Evolutionary conservation across 2,888 invertebrate species (phyloP), one percentile per base, ranked within the genome.

Genomic region (Protophormia terraenovae): DNA sequence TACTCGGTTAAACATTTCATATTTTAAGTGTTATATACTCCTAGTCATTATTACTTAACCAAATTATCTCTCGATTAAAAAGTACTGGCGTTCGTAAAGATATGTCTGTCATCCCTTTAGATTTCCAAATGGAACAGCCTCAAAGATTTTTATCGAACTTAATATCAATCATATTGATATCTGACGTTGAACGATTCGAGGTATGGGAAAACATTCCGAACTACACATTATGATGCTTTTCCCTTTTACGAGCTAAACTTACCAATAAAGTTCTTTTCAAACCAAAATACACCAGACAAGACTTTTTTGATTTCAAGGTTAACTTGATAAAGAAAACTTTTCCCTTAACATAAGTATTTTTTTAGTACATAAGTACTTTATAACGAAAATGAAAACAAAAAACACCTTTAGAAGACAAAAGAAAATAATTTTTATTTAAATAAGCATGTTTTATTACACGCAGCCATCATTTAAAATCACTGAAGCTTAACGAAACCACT

Each of bases 391-490:
- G 16, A 10, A 16, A 55, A 62, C 50, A 67, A 75, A n/a, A n/a
- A 53, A 60, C 45, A 62, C 29, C 55, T 58, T n/a, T 27, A 47
- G 73, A 69, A 58, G 29, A 81, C 73, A 81, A 82, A 82, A 78
- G 71, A 60, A 85, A 85, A 79, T 85, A 82, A 85, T 85, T 85
- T 85, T 75, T 85, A 82, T 85, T 82, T 85, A 85, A 85, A 85
- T 82, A 78, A 85, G 82, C 82, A 85, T 85, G 78, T 85, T 85
- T 82, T 82, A 82, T 85, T 85, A 79, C 85, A 85, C 85, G 85
- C 85, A 85, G 85, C 85, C 85, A 85, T 85, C 85, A 85, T 85
- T 85, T 82, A 85, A 85, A 85, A 85, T 85, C 82, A 75, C 85
- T 82, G 85, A 85, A 79, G 82, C 82, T 14, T 47, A 85, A 85